phyloP scores from a whole-genome alignment of 2,113 vertebrate genomes.

The Oncorhynchus tshawytscha region DNA sequence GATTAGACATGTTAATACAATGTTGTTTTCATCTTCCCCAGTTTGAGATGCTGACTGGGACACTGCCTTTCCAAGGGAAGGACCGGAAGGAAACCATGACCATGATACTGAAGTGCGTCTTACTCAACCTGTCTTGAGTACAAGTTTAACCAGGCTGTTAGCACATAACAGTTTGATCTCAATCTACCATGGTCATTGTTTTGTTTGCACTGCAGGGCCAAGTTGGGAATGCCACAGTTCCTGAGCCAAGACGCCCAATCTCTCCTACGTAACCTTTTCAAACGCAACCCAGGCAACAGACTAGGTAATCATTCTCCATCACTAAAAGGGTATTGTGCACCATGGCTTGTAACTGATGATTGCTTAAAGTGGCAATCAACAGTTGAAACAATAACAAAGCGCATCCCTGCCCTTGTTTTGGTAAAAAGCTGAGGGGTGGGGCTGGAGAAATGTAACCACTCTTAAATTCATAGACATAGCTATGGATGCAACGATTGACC shows the following conservation, averaged over 20 bases:
- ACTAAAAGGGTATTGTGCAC: background rate
- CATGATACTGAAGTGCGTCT: conserved; percentile 86
- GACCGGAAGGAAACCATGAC: conserved; percentile 90
- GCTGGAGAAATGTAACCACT: too few species aligned
- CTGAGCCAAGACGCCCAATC: conserved; percentile 61
- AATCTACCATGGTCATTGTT: background rate
- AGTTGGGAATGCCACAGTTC: conserved; percentile 66
- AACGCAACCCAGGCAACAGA: conserved; percentile 61
- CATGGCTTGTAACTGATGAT: too few species aligned
- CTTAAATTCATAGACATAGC: too few species aligned
- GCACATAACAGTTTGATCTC: background rate
- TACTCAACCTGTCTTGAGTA: background rate
- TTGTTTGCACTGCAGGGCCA: conserved; percentile 47
- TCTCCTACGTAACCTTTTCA: conserved; percentile 61
- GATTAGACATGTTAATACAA: background rate
- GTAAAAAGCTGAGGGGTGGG: too few species aligned
- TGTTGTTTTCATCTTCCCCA: conserved; percentile 40
- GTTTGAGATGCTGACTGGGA: conserved; percentile 89
- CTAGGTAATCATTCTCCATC: conserved; percentile 39
- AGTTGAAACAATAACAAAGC: too few species aligned
- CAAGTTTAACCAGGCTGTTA: background rate
- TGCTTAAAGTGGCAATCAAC: too few species aligned
- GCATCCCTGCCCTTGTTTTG: too few species aligned
- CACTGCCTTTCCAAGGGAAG: conserved; percentile 86
- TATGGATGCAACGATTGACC: too few species aligned